Conservation (phyloP, 2,888 invertebrate genomes). For the Drosophila flavopinicola region DNA sequence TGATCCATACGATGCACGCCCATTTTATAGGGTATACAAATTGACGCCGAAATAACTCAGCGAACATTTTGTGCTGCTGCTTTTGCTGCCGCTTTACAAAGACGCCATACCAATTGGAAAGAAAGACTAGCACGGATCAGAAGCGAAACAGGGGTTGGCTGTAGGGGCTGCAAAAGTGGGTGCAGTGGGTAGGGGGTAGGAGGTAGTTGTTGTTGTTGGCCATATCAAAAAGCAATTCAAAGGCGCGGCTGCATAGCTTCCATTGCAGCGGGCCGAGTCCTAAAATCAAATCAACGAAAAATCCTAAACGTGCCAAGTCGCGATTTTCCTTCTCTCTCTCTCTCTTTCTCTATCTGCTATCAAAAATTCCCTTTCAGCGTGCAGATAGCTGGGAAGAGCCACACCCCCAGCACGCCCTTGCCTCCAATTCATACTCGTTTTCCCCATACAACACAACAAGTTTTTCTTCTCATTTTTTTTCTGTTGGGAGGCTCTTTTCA, state of each 20-base stretch:
- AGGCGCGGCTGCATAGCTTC: constrained; percentile 42
- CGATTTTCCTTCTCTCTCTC: constrained; percentile 11
- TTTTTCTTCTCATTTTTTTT: constrained; percentile 12
- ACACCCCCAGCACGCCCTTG: not conserved
- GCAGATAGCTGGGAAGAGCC: constrained; percentile 37
- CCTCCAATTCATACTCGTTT: constrained; percentile 27
- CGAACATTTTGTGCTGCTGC: constrained; percentile 34
- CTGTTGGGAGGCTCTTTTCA: constrained; percentile 61
- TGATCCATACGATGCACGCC: not conserved
- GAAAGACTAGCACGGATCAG: constrained; percentile 18
- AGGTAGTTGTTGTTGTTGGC: constrained; percentile 6
- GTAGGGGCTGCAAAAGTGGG: not conserved
- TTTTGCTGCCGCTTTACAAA: constrained; percentile 48
- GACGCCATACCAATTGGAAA: constrained; percentile 34
- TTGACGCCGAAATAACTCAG: constrained; percentile 44
- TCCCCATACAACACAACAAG: constrained; percentile 33
- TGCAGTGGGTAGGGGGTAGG: not conserved
- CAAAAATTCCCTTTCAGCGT: constrained; percentile 71
- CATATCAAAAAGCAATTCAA: constrained; percentile 59
- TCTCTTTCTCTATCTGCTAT: constrained; percentile 35
- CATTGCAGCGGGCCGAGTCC: constrained; percentile 68
- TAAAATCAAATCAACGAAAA: constrained; percentile 76
- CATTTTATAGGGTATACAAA: constrained; percentile 30
- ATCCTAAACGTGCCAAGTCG: constrained; percentile 73
- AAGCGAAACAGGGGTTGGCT: not conserved